phyloP scores from a whole-genome alignment of 2,113 vertebrate species.

The Myrmecobius fasciatus region DNA sequence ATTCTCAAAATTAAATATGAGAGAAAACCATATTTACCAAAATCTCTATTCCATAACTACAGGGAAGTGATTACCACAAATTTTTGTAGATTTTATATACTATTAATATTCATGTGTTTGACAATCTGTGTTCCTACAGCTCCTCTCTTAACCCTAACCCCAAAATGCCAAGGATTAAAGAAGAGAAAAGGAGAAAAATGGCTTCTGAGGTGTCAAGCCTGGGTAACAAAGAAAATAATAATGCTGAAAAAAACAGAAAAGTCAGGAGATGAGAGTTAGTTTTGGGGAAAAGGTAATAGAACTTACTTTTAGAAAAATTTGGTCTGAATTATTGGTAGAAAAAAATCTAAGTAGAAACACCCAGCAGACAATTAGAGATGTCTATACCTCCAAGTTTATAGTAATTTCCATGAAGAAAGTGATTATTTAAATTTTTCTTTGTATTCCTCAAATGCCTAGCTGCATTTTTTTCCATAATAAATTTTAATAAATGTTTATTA shows the following conservation, averaged over 20 bases:
- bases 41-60: not conserved
- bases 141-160: not conserved
- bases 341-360: not conserved
- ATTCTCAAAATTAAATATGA: not conserved
- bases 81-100: constrained; percentile 4
- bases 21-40: not conserved
- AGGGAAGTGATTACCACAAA: not conserved
- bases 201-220: not conserved
- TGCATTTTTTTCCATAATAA: not conserved
- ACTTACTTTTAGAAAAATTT: not conserved
- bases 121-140: not conserved
- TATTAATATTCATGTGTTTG: not conserved
- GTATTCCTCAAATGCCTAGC: not conserved
- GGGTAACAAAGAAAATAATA: not conserved
- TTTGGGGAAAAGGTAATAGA: not conserved
- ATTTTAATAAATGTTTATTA: not conserved
- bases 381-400: not conserved
- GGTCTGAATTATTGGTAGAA: not conserved
- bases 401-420: not conserved
- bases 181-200: not conserved
- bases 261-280: not conserved
- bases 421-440: not conserved
- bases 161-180: not conserved
- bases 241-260: not conserved
- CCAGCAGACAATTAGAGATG: not conserved